A percentile compares a stretch with the other conserved stretches of the same genome.
Evolutionary conservation across 92 coral and sea anemone species (phyloP).

Genomic region (Zoanthus sansibaricus): DNA sequence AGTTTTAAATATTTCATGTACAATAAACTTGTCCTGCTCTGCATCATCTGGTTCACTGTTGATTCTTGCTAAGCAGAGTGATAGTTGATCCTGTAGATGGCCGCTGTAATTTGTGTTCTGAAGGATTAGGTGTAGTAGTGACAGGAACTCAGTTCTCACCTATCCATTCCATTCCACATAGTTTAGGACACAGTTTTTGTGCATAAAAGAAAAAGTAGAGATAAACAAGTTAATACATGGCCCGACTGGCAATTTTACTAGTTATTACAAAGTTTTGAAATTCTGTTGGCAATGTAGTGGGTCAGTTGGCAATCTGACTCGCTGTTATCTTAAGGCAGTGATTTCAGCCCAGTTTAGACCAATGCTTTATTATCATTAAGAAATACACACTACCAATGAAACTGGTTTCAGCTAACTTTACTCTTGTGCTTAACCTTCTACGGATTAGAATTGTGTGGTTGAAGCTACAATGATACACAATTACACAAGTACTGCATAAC

Average conservation of each 20-base stretch:
- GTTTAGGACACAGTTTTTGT: background rate
- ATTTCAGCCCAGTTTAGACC: too few relatives aligned
- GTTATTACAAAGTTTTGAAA: too few relatives aligned
- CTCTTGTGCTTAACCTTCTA: too few relatives aligned
- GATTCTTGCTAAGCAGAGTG: conserved; percentile 76
- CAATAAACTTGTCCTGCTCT: conserved; percentile 78
- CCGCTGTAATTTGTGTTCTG: conserved; percentile 82
- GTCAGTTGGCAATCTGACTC: too few relatives aligned
- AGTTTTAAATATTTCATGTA: conserved; percentile 72
- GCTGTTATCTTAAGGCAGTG: too few relatives aligned
- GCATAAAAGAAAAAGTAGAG: background rate
- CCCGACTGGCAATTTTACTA: background rate
- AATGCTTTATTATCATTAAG: too few relatives aligned
- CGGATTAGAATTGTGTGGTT: too few relatives aligned
- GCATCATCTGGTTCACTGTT: conserved; percentile 83
- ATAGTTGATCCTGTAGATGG: conserved; percentile 79
- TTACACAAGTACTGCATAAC: too few relatives aligned
- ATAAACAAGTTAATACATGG: background rate
- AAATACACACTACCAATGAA: background rate
- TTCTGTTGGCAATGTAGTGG: too few relatives aligned
- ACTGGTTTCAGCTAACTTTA: background rate
- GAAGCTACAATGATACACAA: too few relatives aligned
- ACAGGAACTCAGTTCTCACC: conserved; percentile 88
- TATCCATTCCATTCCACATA: conserved; percentile 29
- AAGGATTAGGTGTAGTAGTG: conserved; percentile 76